These are phyloP conservation scores for Iselma pallidipennis DNA, from an alignment of 2,888 invertebrate species.

Conservation along the genomic window DNA sequence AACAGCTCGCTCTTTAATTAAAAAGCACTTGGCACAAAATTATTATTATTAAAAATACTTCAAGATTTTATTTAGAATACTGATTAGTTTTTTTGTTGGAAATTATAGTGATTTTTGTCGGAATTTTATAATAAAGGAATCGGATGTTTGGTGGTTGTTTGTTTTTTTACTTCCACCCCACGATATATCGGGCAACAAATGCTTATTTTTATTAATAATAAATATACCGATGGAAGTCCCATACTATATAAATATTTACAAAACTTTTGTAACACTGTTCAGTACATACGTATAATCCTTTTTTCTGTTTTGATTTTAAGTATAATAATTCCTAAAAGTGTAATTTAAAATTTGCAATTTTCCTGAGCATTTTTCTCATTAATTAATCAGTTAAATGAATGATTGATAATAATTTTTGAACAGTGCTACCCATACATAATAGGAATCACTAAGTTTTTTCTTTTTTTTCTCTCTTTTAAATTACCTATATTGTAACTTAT, in stretches of 20 bases:
- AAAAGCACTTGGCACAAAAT: neutral
- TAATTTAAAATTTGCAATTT: no score
- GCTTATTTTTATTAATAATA: slow-evolving; percentile 18
- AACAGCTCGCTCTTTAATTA: no score
- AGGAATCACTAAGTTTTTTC: slow-evolving; percentile 46
- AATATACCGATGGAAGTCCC: slow-evolving; percentile 43
- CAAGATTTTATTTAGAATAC: neutral
- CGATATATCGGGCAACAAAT: slow-evolving; percentile 13
- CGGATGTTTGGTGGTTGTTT: neutral
- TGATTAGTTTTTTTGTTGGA: neutral
- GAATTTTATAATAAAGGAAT: neutral
- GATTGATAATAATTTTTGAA: slow-evolving; percentile 9
- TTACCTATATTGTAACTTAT: slow-evolving; percentile 42
- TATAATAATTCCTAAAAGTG: no score
- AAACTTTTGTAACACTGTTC: slow-evolving; percentile 17
- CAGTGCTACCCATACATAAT: slow-evolving; percentile 31
- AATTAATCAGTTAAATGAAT: neutral
- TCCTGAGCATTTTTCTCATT: neutral
- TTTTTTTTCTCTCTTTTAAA: slow-evolving; percentile 26
- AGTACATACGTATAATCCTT: neutral
- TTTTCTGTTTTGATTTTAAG: neutral
- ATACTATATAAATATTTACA: slow-evolving; percentile 44
- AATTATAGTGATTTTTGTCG: neutral
- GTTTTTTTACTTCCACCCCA: no score
- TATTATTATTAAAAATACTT: neutral